Base-by-base conservation (phyloP, 2,888 invertebrate species). In the Euclidia mi region DNA sequence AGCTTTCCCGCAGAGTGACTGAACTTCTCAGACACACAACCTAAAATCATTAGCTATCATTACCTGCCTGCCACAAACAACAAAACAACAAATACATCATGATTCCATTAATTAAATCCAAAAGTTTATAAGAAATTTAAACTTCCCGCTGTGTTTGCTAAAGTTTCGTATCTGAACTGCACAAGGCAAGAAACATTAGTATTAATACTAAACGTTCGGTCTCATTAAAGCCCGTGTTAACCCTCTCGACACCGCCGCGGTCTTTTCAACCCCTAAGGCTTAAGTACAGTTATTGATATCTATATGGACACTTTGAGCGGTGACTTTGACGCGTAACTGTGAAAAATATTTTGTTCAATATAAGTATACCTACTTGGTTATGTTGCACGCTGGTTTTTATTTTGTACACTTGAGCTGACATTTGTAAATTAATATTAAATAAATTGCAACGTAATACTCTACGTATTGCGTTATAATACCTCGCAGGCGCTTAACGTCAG, bases 191-290 rank as follows among this genome's bases (percentile, higher is more conserved):
- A 76, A 72, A 78, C 85, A 88, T 89, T 89, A 88, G 86, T 86
- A 85, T 86, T 88, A 87, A 88, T 89, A 89, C 82, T 70, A 65
- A 76, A 72, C 81, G 80, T 83, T 84, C 68, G 74, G 79, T 82
- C 85, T 89, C 87, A 88, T 88, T 89, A 88, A 84, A 82, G 78
- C 73, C 60, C 34, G 70, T 64, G 59, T 59, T 71, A 67, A 72
- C 77, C 63, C 58, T 65, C 67, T 75, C 62, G 35, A 48, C 60
- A 15, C 41, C 29, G 48, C 56, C n/a, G 48, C 42, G 51, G 55
- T 63, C 67, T 64, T 68, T 65, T 63, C 56, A 64, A 56, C 56
- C 56, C n/a, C 10, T n/a, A n/a, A n/a, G 50, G 50, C 29, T 56
- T 55, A 61, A 71, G 65, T 62, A 56, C 58, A 74, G 53, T 66